Evolutionary conservation across 1,140 invertebrate species (phyloP), one percentile per base, ranked within the genome.

Genomic region (Apis laboriosa): DNA sequence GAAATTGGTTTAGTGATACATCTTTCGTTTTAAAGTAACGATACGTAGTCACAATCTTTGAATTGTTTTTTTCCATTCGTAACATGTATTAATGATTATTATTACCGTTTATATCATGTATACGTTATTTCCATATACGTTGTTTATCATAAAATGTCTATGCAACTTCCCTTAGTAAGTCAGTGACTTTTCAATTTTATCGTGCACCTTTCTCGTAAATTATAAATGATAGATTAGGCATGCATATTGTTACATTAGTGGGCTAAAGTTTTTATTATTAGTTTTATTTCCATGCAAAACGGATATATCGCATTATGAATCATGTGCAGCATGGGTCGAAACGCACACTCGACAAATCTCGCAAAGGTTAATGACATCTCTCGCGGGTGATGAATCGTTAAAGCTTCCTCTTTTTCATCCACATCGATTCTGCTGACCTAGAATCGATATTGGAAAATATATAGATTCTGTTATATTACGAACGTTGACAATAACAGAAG

Each of bases 331-430:
- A 51, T 28, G 28, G 80, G 56, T 83, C 64, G 60, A 67, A 55
- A 49, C 55, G 55, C 71, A 15, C 58, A 9, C 66, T 68, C 58
- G 76, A 43, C 60, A 49, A 84, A 84, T 84, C 83, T 11, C 43
- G 56, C 21, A 43, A 82, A 61, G 86, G 85, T 86, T 86, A 87
- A 86, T 34, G 86, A 86, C 85, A 86, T 86, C 51, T 49, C 55
- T 43, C 24, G 63, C 51, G 75, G 56, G 11, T 49, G 56, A 15
- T 17, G 71, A 24, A 63, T 75, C 56, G 63, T 7, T 5, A 2
- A 28, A 64, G 71, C 72, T 87, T 75, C 77, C 68, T 68, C 58
- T 64, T 84, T 87, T 84, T 67, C 64, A 61, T 19, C 75, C 49
- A 67, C 34, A 84, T 83, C 56, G 63, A 74, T 64, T 84, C 28